A percentile compares a stretch with the other conserved stretches of the same genome.
phyloP scores from a whole-genome alignment of 2,113 vertebrate genomes.

The Lophochroa leadbeateri region DNA sequence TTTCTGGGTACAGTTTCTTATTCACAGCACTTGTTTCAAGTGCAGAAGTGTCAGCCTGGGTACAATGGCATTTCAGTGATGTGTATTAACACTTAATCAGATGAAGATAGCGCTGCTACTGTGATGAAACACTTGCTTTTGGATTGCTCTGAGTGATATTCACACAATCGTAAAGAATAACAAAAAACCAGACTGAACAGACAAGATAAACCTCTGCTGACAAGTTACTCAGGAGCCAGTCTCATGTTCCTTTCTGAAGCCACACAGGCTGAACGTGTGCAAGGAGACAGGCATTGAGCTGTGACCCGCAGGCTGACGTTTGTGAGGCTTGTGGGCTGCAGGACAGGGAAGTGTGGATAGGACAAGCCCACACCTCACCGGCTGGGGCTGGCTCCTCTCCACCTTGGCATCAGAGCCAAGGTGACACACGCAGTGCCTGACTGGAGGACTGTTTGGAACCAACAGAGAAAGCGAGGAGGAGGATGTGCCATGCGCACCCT shows the following conservation, averaged over 20 bases:
- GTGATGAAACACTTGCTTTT: not conserved
- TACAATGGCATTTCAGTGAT: not conserved
- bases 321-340: not conserved
- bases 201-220: not conserved
- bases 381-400: not conserved
- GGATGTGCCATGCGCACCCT: not conserved
- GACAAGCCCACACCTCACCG: not conserved
- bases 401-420: not conserved
- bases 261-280: rapidly evolving
- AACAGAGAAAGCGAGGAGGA: not conserved
- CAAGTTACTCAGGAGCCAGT: not conserved
- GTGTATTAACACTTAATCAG: not conserved
- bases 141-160: not conserved
- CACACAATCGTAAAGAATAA: not conserved
- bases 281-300: not conserved
- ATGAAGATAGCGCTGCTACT: not conserved
- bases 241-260: not conserved
- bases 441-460: not conserved
- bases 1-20: not conserved
- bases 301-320: rapidly evolving
- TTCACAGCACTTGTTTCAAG: not conserved
- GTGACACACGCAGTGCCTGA: not conserved
- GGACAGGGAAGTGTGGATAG: not conserved
- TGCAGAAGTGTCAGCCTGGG: not conserved
- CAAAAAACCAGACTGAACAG: not conserved